These are phyloP conservation scores for Uloborus plumipes DNA, from an alignment of 2,888 invertebrate genomes.

Conservation along the genomic window DNA sequence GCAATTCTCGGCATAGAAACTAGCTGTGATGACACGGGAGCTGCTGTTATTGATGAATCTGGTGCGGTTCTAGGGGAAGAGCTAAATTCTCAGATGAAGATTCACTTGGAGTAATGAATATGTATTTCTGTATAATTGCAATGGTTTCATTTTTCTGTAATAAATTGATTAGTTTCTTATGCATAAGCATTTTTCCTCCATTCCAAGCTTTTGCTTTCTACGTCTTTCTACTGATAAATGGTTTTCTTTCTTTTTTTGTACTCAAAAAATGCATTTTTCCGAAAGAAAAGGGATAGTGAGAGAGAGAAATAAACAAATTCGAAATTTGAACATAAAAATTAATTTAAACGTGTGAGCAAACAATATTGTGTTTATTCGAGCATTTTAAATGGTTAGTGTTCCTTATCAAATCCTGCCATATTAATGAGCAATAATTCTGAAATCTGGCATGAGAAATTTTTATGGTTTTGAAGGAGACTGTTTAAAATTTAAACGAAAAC, in stretches of 20 bases:
- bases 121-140: not conserved
- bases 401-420: too few relatives aligned
- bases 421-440: too few relatives aligned
- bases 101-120: conserved; percentile 76
- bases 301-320: too few relatives aligned
- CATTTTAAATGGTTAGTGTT: too few relatives aligned
- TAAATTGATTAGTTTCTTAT: not conserved
- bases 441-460: too few relatives aligned
- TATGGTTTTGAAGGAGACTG: too few relatives aligned
- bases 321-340: too few relatives aligned
- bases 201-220: not conserved
- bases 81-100: conserved; percentile 83
- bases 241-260: not conserved
- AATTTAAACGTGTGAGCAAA: too few relatives aligned
- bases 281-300: too few relatives aligned
- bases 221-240: not conserved
- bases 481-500: too few relatives aligned
- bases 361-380: too few relatives aligned
- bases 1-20: conserved; percentile 92
- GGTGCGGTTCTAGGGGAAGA: conserved; percentile 85
- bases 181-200: not conserved
- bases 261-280: not conserved
- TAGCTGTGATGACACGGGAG: conserved; percentile 97
- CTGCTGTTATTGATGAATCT: conserved; percentile 83
- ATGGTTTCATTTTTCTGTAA: not conserved